phyloP scores from a whole-genome alignment of 2,797 vertebrate species.

The Clarias platycephalus region DNA sequence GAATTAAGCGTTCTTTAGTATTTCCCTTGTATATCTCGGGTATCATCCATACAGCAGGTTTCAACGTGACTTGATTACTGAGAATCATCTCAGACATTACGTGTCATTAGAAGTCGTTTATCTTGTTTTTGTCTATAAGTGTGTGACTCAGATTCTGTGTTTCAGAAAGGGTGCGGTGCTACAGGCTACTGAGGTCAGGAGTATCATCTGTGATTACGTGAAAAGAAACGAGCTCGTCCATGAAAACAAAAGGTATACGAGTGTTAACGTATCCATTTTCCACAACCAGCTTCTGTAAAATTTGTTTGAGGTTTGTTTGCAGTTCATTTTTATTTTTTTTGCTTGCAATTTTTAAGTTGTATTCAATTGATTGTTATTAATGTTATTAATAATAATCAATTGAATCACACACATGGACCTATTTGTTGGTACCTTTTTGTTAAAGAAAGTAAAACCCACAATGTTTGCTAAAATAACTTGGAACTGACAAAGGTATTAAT shows the following conservation, averaged over 20 bases:
- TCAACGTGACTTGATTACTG: background rate
- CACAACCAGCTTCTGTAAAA: background rate
- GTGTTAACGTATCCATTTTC: background rate
- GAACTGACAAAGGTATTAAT: too few relatives aligned
- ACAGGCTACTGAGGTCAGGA: conserved; percentile 82
- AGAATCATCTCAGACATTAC: background rate
- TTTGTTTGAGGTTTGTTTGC: background rate
- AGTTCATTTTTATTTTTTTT: background rate
- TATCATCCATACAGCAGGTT: background rate
- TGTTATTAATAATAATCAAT: background rate
- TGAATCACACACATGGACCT: too few relatives aligned
- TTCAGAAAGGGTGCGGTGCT: conserved; percentile 85
- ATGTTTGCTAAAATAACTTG: too few relatives aligned
- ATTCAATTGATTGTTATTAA: background rate
- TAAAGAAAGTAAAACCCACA: too few relatives aligned
- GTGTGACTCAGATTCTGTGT: background rate
- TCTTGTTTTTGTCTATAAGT: background rate
- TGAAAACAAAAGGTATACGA: conserved; percentile 86
- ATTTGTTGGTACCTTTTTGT: too few relatives aligned
- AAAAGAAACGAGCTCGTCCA: conserved; percentile 89
- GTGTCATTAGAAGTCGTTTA: background rate
- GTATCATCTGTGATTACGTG: conserved; percentile 83
- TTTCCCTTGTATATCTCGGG: background rate
- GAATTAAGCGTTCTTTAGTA: background rate
- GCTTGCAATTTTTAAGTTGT: background rate